Evolutionary conservation across 92 coral and sea anemone genomes (phyloP), one percentile per base, ranked within the genome.

Genomic region (Porites rus): DNA sequence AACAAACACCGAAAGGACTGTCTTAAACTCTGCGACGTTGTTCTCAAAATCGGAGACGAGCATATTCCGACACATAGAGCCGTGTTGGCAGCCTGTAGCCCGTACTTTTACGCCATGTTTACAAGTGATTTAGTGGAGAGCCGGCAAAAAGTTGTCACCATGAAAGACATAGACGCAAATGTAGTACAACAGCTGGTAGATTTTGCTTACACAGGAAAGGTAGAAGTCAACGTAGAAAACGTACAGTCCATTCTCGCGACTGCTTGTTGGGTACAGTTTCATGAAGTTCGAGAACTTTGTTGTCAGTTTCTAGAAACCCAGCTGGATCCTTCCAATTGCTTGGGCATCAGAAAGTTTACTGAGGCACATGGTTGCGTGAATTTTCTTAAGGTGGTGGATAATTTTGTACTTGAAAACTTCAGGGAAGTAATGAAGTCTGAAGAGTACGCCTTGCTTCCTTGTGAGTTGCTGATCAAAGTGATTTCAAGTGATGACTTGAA

Each of bases 81-180:
- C 7, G 98, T 97, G 8, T 88, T 97, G 53, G 99, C 99, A 28
- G 98, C 99, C 1, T 95, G 98, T 72, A 93, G 97, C 65, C 93
- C 95, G 13, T 97, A 97, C 76, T 97, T 97, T 92, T 95, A 90
- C 88, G 99, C 99, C 83, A 97, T 97, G 99, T 97, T 97, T 75
- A 92, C 98, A 70, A 96, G 98, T 63, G 99, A 97, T 28, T 88
- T 97, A 62, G 96, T 92, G 18, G 99, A 97, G 82, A 97, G 99
- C 91, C 94, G 98, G n/a, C 97, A 96, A 65, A 97, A 92, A 76
- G 88, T 97, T 20, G 89, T 97, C 54, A 93, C 94, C 3, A 95
- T 97, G 98, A 94, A 95, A 87, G 99, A 97, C 66, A 91, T 97
- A 28, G 94, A 93, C 43, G 92, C 98, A 13, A 81, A 76, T 60